A percentile compares a stretch with the other conserved stretches of the same genome.
Evolutionary conservation across 1,140 invertebrate species (phyloP).

Genomic region (Scylla paramamosain): DNA sequence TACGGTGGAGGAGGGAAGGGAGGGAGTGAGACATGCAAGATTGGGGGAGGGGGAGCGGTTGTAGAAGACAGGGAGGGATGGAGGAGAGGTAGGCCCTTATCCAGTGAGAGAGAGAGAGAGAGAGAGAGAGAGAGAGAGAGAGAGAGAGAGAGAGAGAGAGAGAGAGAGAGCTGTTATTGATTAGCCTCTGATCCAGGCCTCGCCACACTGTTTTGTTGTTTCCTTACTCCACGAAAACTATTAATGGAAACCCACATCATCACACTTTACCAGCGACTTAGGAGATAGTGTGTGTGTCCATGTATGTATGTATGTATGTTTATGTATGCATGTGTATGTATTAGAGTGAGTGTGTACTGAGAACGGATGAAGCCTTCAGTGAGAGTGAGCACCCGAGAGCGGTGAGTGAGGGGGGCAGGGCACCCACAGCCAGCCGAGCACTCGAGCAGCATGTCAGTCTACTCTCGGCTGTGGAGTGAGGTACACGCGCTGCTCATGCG

Average conservation of each 20-base stretch:
- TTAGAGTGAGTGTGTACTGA: background rate
- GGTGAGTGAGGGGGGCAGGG: background rate
- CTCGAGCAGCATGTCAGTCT: background rate
- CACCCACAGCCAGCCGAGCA: background rate
- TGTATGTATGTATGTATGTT: background rate
- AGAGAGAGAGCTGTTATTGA: background rate
- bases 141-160: too few species aligned
- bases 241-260: background rate
- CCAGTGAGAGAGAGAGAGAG: background rate
- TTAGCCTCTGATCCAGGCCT: background rate
- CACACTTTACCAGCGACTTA: background rate
- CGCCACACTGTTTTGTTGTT: background rate
- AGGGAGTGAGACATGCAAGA: background rate
- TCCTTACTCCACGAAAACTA: background rate
- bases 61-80: too few species aligned
- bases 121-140: too few species aligned
- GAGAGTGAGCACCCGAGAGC: background rate
- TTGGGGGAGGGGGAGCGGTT: background rate
- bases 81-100: background rate
- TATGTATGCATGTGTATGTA: background rate
- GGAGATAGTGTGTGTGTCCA: background rate
- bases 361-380: background rate
- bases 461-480: background rate
- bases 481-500: background rate
- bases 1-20: background rate